A percentile compares a stretch with the other conserved stretches of the same genome.
phyloP scores from a whole-genome alignment of 2,888 invertebrate species.

The Stegana nigrithorax region DNA sequence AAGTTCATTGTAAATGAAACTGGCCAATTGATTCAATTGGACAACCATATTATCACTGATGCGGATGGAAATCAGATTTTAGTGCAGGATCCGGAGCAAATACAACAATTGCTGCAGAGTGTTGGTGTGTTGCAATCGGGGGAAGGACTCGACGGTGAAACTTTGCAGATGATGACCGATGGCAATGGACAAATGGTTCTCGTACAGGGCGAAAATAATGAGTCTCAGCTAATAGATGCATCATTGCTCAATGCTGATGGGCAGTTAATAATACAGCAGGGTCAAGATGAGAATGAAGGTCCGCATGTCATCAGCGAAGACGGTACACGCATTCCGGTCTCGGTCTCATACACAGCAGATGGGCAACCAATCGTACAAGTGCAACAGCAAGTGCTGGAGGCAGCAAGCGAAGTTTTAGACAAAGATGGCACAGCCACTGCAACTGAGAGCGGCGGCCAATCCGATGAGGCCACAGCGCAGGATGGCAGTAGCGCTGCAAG shows the following conservation, averaged over 20 bases:
- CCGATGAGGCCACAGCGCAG: constrained; percentile 33
- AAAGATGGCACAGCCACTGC: constrained; percentile 47
- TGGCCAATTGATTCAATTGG: constrained; percentile 67
- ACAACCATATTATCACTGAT: constrained; percentile 69
- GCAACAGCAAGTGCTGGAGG: constrained; percentile 62
- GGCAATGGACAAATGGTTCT: constrained; percentile 69
- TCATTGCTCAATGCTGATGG: constrained; percentile 68
- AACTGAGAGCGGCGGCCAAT: constrained; percentile 36
- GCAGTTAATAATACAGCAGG: constrained; percentile 68
- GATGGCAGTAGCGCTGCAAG: constrained; percentile 50
- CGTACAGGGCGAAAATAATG: constrained; percentile 68
- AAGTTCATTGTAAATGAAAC: constrained; percentile 69
- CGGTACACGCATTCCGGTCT: constrained; percentile 69
- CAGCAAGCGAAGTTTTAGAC: constrained; percentile 44
- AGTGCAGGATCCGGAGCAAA: constrained; percentile 68
- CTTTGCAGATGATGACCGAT: constrained; percentile 69
- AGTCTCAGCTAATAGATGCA: constrained; percentile 68
- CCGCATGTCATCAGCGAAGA: constrained; percentile 68
- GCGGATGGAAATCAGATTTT: constrained; percentile 69
- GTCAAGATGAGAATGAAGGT: constrained; percentile 66
- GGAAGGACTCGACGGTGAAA: constrained; percentile 68
- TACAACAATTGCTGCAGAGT: constrained; percentile 68
- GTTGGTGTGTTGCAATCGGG: constrained; percentile 68
- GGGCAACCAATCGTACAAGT: constrained; percentile 67
- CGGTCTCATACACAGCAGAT: constrained; percentile 67